Evolutionary conservation across 2,888 invertebrate genomes (phyloP), one percentile per base, ranked within the genome.

Genomic region (Cactoblastis cactorum): DNA sequence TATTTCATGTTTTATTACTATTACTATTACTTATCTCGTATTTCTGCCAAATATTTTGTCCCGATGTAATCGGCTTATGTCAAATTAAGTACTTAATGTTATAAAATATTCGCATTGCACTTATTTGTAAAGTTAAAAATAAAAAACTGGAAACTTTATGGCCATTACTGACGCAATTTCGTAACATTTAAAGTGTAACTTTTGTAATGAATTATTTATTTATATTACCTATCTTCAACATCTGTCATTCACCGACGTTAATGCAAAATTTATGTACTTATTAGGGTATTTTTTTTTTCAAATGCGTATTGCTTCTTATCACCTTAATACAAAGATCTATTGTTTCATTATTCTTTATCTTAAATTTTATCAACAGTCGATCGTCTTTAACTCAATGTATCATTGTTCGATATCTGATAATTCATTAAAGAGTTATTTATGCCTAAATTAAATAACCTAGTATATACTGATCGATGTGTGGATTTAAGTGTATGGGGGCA

Each of bases 401-500:
- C 57, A 63, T 63, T 70, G 69, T n/a, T n/a, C n/a, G n/a, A n/a
- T n/a, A n/a, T n/a, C n/a, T n/a, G n/a, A n/a, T n/a, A n/a, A n/a
- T n/a, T n/a, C n/a, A n/a, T n/a, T n/a, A n/a, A n/a, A n/a, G n/a
- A n/a, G n/a, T n/a, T n/a, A n/a, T n/a, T n/a, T n/a, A n/a, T n/a
- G n/a, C n/a, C n/a, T n/a, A n/a, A n/a, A n/a, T n/a, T n/a, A n/a
- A n/a, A n/a, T n/a, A n/a, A 38, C 15, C 8, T 2, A 37, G 9
- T 9, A 15, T 4, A n/a, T 34, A 34, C 35, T 18, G 11, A 38
- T 38, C 6, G 2, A 15, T 17, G 11, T 38, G 28, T 43, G 43
- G 28, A 28, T n/a, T 39, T 28, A 9, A 9, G 6, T 15, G 15
- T 17, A 14, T 70, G 74, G 66, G 73, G 79, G 77, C 71, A 77